phyloP scores from a whole-genome alignment of 2,113 vertebrate species.

The Tachuris rubrigastra region DNA sequence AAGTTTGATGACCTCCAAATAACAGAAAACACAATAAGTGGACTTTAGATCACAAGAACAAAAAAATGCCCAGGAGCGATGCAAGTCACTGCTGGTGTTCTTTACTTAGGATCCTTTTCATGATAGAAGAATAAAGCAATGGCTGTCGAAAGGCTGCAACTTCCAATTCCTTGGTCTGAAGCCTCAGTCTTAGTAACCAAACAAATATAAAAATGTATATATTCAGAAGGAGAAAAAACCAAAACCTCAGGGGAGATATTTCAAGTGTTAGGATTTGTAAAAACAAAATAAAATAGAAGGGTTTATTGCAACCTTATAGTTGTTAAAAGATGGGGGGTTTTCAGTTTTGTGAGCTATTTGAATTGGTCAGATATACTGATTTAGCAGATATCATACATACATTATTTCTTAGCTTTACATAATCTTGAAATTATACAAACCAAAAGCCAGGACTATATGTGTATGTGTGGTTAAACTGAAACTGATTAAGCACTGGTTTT shows the following conservation, averaged over 20 bases:
- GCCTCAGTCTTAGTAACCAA: conserved; percentile 69
- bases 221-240: conserved; percentile 55
- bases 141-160: conserved; percentile 74
- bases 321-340: neutral
- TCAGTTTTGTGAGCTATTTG: neutral
- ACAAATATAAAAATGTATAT: conserved; percentile 73
- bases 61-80: conserved; percentile 83
- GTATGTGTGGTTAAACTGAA: neutral
- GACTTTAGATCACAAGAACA: conserved; percentile 85
- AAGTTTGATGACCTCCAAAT: conserved; percentile 84
- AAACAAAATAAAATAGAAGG: conserved; percentile 59
- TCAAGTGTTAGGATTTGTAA: conserved; percentile 59
- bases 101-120: conserved; percentile 83
- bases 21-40: conserved; percentile 82
- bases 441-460: neutral
- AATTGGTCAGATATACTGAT: neutral
- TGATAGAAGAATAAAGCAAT: conserved; percentile 77
- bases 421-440: neutral
- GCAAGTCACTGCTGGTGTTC: conserved; percentile 80
- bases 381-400: neutral
- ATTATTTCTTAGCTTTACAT: neutral
- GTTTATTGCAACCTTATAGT: neutral
- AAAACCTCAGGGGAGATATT: conserved; percentile 56
- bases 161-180: conserved; percentile 78
- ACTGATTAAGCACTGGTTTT: neutral